phyloP scores from a whole-genome alignment of 2,888 invertebrate species.

The Lithophane ornitopus region DNA sequence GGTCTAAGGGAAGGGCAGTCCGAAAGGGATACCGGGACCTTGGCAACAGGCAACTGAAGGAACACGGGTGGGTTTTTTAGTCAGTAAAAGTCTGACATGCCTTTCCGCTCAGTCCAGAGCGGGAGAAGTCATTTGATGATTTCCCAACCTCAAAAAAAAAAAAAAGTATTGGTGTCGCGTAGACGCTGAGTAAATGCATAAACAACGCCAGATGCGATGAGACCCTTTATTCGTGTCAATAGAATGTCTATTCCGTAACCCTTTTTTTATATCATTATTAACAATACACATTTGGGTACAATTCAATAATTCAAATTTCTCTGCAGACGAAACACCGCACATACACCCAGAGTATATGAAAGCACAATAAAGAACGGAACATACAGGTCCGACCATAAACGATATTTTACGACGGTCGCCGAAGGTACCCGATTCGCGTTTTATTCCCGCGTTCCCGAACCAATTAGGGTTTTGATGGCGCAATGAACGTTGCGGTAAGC shows the following conservation, averaged over 20 bases:
- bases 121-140: too few relatives aligned
- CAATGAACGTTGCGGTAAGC: slow-evolving; percentile 49
- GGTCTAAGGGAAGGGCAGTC: too few relatives aligned
- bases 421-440: slow-evolving; percentile 49
- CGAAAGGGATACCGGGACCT: too few relatives aligned
- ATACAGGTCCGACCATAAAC: slow-evolving; percentile 53
- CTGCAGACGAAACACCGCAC: slow-evolving; percentile 4
- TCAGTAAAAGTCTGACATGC: too few relatives aligned
- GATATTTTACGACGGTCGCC: slow-evolving; percentile 51
- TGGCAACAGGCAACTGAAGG: too few relatives aligned
- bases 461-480: slow-evolving; percentile 65
- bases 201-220: neutral
- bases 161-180: too few relatives aligned
- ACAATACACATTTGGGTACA: neutral
- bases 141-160: too few relatives aligned
- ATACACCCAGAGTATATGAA: slow-evolving; percentile 39
- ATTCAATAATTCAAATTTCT: slow-evolving; percentile 9
- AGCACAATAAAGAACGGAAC: slow-evolving; percentile 41
- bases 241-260: neutral
- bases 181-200: neutral
- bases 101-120: too few relatives aligned
- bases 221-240: neutral
- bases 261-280: neutral
- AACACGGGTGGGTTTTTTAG: too few relatives aligned
- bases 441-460: slow-evolving; percentile 59